A percentile compares a stretch with the other conserved stretches of the same genome.
Evolutionary conservation across 2,888 invertebrate species (phyloP).

Genomic region (Volucella bombylans): DNA sequence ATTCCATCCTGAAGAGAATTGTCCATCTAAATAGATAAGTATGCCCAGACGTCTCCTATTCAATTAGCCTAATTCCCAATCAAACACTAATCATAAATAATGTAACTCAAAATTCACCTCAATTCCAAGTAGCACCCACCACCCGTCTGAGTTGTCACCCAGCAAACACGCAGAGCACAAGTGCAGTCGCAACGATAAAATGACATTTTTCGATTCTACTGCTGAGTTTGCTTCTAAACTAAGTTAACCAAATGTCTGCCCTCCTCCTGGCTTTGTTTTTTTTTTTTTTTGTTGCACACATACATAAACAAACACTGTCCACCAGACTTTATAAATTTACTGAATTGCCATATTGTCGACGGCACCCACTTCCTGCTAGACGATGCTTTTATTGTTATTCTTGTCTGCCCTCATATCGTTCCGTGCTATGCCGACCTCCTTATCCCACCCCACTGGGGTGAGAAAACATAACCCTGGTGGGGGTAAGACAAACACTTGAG

Average conservation of each 20-base stretch:
- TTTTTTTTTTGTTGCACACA: background rate
- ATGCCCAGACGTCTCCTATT: constrained; percentile 33
- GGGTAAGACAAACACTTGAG: constrained; percentile 56
- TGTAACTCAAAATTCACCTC: constrained; percentile 56
- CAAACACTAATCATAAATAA: constrained; percentile 52
- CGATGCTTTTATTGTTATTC: constrained; percentile 56
- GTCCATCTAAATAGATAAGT: too few species aligned
- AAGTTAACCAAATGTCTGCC: constrained; percentile 53
- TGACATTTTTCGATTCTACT: constrained; percentile 43
- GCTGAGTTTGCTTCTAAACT: constrained; percentile 66
- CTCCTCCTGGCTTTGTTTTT: background rate
- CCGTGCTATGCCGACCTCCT: background rate
- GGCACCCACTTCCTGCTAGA: constrained; percentile 53
- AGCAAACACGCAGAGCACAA: constrained; percentile 38
- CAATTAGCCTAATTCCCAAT: constrained; percentile 68
- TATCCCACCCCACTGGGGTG: background rate
- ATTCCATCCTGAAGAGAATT: too few species aligned
- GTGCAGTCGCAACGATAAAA: constrained; percentile 56
- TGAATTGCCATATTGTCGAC: constrained; percentile 65
- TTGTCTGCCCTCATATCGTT: constrained; percentile 49
- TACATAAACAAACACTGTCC: constrained; percentile 31
- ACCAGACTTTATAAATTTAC: constrained; percentile 27
- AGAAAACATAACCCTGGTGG: constrained; percentile 38
- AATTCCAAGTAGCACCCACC: constrained; percentile 35
- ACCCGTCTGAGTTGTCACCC: background rate